Evolutionary conservation across 2,113 vertebrate genomes (phyloP), one percentile per base, ranked within the genome.

Genomic region (Sebastes schlegelii): DNA sequence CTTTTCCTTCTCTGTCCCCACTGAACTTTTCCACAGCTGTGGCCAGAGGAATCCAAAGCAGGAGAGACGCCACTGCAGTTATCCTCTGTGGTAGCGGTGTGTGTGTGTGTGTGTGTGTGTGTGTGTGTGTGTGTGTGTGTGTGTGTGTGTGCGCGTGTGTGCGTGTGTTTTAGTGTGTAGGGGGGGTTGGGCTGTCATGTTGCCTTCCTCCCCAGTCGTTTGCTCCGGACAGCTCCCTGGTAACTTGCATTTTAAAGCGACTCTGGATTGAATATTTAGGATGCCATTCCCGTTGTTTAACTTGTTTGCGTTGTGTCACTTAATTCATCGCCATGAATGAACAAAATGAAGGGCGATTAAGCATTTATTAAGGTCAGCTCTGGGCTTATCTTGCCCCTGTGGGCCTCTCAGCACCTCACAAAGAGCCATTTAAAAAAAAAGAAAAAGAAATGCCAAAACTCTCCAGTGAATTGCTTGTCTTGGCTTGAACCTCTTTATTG

Each of bases 221-320:
- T 89, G 86, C 87, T 87, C 83, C 80, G 90, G 88, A 89, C 87
- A 82, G 88, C 88, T 83, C 93, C 92, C 89, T 95, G 92, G 92
- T 92, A 93, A 93, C 93, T 77, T 86, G 86, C 87, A 92, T 92
- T 91, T 90, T 88, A 90, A 94, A 86, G 88, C 83, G 90, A 83
- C 86, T 80, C 65, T 71, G 88, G 86, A 87, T 90, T 69, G 93
- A 92, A 94, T 95, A 85, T 95, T 94, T 94, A 67, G 83, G 83
- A 94, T 94, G 92, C 93, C 94, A 88, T 90, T 91, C 86, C 87
- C 55, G 89, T 93, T 90, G 89, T 93, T 93, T 92, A 92, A 91
- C 89, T 89, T 91, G 92, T 95, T 94, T 92, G 92, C 76, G 57
- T 91, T 80, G 82, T 91, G 91, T 92, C 93, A 91, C 90, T 90